Percentiles rank a stretch among this genome's conserved stretches.
Conservation (phyloP, 2,888 invertebrate species). For the Chrysodeixis includens region DNA sequence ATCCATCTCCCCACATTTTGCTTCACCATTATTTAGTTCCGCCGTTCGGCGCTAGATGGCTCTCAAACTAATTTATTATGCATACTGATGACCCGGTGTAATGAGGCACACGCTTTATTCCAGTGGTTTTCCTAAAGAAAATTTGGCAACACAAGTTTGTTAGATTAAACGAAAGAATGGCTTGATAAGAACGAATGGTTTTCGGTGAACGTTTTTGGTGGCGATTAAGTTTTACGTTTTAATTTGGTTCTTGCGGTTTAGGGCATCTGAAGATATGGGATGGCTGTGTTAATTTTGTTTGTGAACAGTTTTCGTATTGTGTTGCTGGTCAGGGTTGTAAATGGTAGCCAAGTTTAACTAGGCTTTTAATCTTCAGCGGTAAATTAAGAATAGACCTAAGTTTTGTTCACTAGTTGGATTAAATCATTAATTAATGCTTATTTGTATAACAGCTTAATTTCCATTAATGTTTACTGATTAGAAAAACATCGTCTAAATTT, state of each 20-base stretch:
- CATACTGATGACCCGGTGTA: conserved; percentile 93
- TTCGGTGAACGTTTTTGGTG: conserved; percentile 50
- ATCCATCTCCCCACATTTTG: conserved; percentile 74
- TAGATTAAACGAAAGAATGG: conserved; percentile 78
- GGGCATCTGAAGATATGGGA: conserved; percentile 5
- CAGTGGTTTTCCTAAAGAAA: conserved; percentile 76
- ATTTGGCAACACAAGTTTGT: conserved; percentile 78
- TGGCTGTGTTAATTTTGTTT: conserved; percentile 1
- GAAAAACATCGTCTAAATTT: not conserved
- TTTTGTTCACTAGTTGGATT: too few species aligned
- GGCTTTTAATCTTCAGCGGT: not conserved
- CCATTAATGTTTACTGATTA: not conserved
- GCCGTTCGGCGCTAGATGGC: conserved; percentile 80
- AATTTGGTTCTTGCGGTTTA: conserved; percentile 41
- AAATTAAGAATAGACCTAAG: too few species aligned
- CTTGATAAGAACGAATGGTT: conserved; percentile 71
- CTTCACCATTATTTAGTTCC: conserved; percentile 76
- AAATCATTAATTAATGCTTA: too few species aligned
- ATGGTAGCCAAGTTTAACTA: not conserved
- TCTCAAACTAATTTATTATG: conserved; percentile 91
- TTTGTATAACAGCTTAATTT: too few species aligned
- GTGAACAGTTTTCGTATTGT: not conserved
- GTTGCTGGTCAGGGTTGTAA: not conserved
- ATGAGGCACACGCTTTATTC: conserved; percentile 85
- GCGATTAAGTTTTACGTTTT: conserved; percentile 58